phyloP scores from a whole-genome alignment of 2,797 vertebrate species.

The Tinamus major region DNA sequence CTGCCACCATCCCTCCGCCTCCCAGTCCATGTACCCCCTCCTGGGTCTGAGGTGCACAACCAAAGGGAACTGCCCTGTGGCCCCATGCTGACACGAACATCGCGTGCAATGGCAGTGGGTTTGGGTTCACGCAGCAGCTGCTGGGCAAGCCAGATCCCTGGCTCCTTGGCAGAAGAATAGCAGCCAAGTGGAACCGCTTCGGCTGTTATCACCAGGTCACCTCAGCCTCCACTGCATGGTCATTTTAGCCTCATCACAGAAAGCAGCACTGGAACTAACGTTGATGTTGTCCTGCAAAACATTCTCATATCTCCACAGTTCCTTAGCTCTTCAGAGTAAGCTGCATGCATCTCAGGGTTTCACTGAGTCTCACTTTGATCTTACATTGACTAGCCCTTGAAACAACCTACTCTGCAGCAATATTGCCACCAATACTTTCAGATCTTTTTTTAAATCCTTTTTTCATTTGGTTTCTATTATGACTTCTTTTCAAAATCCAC shows the following conservation, averaged over 20 bases:
- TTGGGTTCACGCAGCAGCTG: neutral
- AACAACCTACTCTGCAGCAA: fast-evolving
- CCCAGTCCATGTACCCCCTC: neutral
- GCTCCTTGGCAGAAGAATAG: neutral
- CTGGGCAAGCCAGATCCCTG: neutral
- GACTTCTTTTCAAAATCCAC: neutral
- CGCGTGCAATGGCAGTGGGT: neutral
- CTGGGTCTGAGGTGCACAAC: neutral
- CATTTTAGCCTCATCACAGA: neutral
- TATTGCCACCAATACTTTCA: neutral
- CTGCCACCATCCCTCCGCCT: too few species aligned
- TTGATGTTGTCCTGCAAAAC: neutral
- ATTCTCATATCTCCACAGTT: neutral
- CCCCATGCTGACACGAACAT: neutral
- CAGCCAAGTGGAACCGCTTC: neutral
- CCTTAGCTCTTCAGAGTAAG: neutral
- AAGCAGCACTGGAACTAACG: neutral
- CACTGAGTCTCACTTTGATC: neutral
- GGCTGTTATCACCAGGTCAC: neutral
- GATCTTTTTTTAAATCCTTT: neutral
- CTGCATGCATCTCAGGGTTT: neutral
- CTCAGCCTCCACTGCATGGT: neutral
- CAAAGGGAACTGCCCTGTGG: neutral
- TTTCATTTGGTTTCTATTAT: neutral
- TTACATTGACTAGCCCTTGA: neutral